These are phyloP conservation scores for Neria commutata DNA, from an alignment of 2,888 invertebrate species.

Conservation along the genomic window DNA sequence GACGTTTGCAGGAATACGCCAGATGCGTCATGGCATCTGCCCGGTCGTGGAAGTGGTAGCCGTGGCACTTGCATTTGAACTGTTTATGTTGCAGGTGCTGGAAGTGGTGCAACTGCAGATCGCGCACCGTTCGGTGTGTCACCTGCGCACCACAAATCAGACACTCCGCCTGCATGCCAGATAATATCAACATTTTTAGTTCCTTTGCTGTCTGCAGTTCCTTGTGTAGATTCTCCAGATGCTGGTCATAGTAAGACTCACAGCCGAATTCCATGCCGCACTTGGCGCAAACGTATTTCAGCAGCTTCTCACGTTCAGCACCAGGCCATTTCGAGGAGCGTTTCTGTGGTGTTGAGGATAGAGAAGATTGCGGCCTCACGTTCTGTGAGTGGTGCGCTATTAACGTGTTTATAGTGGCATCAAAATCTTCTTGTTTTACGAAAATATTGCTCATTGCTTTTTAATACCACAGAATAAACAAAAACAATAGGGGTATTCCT, in stretches of 20 bases:
- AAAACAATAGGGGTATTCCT: no score
- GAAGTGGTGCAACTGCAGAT: conserved; percentile 15
- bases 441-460: no score
- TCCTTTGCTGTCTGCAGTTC: conserved; percentile 9
- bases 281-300: conserved; percentile 13
- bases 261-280: background rate
- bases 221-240: background rate
- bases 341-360: no score
- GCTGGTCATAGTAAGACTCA: background rate
- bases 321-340: no score
- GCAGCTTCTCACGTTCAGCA: conserved; percentile 4
- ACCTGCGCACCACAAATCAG: conserved; percentile 16
- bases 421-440: no score
- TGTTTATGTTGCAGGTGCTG: conserved; percentile 17
- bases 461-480: no score
- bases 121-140: conserved; percentile 9
- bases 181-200: conserved; percentile 4
- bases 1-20: background rate
- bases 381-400: background rate
- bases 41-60: conserved; percentile 14
- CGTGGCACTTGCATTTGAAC: conserved; percentile 20
- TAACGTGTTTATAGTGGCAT: background rate
- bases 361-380: no score
- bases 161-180: conserved; percentile 6
- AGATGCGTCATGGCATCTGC: conserved; percentile 11